Conservation (phyloP, 2,113 vertebrate genomes). For the Nesospiza acunhae region DNA sequence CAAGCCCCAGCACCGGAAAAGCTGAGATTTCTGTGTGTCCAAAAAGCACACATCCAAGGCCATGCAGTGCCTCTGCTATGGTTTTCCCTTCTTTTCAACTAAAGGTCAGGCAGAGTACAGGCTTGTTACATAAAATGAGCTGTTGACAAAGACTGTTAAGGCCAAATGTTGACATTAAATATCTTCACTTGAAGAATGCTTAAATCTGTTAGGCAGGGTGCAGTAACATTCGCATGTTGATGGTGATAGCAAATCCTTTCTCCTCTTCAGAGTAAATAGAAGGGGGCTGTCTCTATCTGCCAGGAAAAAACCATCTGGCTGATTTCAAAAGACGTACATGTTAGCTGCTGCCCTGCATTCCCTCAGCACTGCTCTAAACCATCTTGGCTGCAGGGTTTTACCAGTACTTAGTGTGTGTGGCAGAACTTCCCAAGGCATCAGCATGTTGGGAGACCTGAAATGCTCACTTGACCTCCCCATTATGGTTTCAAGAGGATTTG, state of each 20-base stretch:
- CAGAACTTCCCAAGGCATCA: background rate
- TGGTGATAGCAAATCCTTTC: background rate
- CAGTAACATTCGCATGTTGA: background rate
- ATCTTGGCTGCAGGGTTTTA: background rate
- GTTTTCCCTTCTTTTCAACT: background rate
- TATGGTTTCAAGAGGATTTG: background rate
- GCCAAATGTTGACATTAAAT: background rate
- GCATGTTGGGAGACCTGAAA: background rate
- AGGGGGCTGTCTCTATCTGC: background rate
- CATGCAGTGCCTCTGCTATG: rapidly evolving
- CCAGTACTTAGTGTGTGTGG: background rate
- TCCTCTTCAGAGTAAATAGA: background rate
- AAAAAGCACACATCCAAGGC: background rate
- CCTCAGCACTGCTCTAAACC: background rate
- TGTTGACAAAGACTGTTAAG: background rate
- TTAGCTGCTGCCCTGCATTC: background rate
- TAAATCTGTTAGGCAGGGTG: background rate
- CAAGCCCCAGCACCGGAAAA: background rate
- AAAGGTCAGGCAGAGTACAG: background rate
- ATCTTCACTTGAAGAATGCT: background rate
- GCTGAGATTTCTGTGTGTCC: background rate
- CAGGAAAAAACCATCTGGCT: background rate
- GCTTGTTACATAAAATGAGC: background rate
- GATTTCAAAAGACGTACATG: background rate
- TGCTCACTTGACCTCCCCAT: background rate